Base-by-base conservation (phyloP, 2,797 vertebrate species). In the Catamblyrhynchus diadema region DNA sequence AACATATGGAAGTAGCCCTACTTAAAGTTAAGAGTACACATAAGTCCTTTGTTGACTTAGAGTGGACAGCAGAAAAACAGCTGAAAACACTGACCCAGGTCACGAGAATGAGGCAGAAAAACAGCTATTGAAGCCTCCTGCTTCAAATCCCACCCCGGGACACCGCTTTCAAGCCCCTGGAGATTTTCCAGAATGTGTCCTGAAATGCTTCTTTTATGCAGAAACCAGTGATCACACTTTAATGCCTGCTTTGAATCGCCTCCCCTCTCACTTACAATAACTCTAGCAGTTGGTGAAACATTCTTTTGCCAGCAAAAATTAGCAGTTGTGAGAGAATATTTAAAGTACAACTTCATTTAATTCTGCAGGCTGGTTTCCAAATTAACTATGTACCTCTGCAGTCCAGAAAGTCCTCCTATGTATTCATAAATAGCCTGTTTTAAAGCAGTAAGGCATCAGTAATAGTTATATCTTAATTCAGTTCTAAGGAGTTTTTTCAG, bases 41-140 rank as follows among this genome's bases (percentile, higher is more conserved):
- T 92, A 93, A 93, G 66, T 90, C 78, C 41, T 70, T 70, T 95
- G 90, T 96, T 95, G 92, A 95, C 81, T 84, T 32, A 67, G 60
- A 81, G 45, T 15, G 83, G 74, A 64, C 78, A 67, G 78, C 18
- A 3, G 81, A 48, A 80, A 95, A 95, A 50, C 86, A 95, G 93
- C 93, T 94, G 93, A 95, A 90, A 94, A 90, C 64, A 93, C 64
- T 92, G 88, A 87, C 67, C 56, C 8, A 1, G 53, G 74, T 96
- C 94, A 91, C 93, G 56, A 72, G 93, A 77, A 73, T 4, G 18
- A 95, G 42, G 67, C 67, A 82, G 82, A 64, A 81, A 95, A 93
- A 50, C 71, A 80, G 37, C 53, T 85, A 84, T 60, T 62, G 48
- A 80, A 85, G 56, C 24, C 19, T 93, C 18, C 37, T 1, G 3